Percentiles rank a stretch among this genome's conserved stretches.
Conservation (phyloP, 2,888 invertebrate species). For the Luperina nickerlii region DNA sequence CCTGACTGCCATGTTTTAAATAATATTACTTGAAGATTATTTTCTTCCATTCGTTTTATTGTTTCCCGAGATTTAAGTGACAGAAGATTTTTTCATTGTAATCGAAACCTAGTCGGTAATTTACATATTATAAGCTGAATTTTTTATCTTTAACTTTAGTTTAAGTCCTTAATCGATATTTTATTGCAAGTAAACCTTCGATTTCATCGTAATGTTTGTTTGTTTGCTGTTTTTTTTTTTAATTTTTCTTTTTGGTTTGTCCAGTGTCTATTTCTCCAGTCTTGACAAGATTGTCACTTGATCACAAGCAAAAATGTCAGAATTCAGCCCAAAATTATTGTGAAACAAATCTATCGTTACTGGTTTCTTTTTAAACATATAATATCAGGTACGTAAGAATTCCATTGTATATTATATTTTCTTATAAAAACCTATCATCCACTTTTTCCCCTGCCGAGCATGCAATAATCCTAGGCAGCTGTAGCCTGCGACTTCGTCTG, state of each 20-base stretch:
- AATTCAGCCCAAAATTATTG: slow-evolving; percentile 66
- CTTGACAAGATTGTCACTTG: slow-evolving; percentile 18
- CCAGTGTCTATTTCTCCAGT: background rate
- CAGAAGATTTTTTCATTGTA: background rate
- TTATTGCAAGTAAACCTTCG: background rate
- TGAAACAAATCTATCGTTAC: slow-evolving; percentile 53
- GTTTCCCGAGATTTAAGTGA: background rate
- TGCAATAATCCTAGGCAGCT: background rate
- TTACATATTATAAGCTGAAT: background rate
- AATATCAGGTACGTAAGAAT: slow-evolving; percentile 42
- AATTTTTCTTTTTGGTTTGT: slow-evolving; percentile 17
- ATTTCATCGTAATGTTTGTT: background rate
- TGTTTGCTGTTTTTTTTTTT: too few species aligned
- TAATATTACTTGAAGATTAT: too few species aligned
- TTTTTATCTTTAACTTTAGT: background rate
- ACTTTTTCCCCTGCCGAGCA: background rate
- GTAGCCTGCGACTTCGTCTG: background rate
- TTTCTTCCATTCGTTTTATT: background rate
- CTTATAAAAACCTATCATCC: background rate
- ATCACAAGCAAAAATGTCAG: slow-evolving; percentile 59
- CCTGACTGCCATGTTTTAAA: background rate
- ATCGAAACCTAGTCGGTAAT: background rate
- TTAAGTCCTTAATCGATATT: background rate
- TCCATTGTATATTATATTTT: background rate
- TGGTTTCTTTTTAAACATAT: slow-evolving; percentile 33